These are phyloP conservation scores for Thumatha senex DNA, from an alignment of 2,888 invertebrate genomes.

Conservation along the genomic window DNA sequence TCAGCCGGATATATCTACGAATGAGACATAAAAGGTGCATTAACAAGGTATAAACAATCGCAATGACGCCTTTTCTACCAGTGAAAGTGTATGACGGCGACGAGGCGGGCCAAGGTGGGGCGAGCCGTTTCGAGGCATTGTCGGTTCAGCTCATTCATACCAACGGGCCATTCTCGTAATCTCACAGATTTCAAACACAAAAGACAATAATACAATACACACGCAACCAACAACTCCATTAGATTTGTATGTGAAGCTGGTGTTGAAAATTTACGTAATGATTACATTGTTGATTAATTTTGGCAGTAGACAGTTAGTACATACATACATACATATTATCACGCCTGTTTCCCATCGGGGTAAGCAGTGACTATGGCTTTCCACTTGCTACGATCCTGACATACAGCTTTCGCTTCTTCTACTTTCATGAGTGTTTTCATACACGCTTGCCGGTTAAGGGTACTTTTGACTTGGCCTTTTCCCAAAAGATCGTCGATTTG, in stretches of 20 bases:
- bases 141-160: constrained; percentile 29
- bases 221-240: constrained; percentile 9
- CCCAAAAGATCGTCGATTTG: no score
- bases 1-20: constrained; percentile 68
- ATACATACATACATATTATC: no score
- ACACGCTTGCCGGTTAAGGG: no score
- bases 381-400: no score
- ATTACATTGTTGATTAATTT: constrained; percentile 1
- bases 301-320: not conserved
- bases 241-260: constrained; percentile 2
- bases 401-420: no score
- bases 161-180: constrained; percentile 19
- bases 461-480: no score
- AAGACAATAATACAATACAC: constrained; percentile 16
- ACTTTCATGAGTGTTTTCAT: no score
- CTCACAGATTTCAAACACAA: constrained; percentile 31
- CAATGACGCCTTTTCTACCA: constrained; percentile 36
- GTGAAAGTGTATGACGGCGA: constrained; percentile 39
- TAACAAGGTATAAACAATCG: constrained; percentile 50
- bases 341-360: no score
- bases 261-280: constrained; percentile 8
- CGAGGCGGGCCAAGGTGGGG: constrained; percentile 14
- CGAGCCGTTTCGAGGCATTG: constrained; percentile 17
- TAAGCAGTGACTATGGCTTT: no score
- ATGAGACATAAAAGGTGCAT: constrained; percentile 55